A percentile compares a stretch with the other conserved stretches of the same genome.
Conservation (phyloP, 2,888 invertebrate species). For the Heliconius sara region DNA sequence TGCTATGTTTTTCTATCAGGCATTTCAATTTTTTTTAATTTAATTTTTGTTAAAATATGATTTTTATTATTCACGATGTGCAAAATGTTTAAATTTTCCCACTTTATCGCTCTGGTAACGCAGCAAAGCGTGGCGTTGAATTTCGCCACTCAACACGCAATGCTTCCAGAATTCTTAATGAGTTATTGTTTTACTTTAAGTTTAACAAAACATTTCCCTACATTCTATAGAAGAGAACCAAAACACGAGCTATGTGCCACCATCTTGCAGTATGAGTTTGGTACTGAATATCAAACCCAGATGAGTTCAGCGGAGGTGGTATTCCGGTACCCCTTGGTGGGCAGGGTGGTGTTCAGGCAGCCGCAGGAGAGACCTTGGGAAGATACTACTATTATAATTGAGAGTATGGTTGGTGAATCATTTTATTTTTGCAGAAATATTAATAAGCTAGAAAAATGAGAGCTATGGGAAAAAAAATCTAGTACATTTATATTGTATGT, state of each 20-base stretch:
- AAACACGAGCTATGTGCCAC: conserved; percentile 84
- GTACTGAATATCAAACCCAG: conserved; percentile 87
- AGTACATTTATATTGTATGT: no score
- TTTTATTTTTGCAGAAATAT: not conserved
- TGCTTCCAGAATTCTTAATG: no score
- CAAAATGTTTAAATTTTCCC: no score
- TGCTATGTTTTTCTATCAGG: conserved; percentile 19
- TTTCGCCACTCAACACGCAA: no score
- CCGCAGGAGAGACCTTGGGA: conserved; percentile 90
- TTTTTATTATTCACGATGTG: no score
- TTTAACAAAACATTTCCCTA: not conserved
- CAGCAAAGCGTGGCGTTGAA: no score
- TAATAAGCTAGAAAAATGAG: not conserved
- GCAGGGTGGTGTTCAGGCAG: conserved; percentile 92
- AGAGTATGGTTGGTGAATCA: conserved; percentile 81
- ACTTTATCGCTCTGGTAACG: no score
- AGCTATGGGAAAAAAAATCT: no score
- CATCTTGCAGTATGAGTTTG: conserved; percentile 84
- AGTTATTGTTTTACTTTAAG: not conserved
- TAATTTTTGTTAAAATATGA: no score
- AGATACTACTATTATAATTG: conserved; percentile 93
- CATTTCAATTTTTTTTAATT: not conserved
- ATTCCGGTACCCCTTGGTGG: conserved; percentile 94
- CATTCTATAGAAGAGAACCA: conserved; percentile 59
- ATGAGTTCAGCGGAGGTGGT: conserved; percentile 91